These are phyloP conservation scores for Timema podura DNA, from an alignment of 2,888 invertebrate genomes.

Conservation along the genomic window DNA sequence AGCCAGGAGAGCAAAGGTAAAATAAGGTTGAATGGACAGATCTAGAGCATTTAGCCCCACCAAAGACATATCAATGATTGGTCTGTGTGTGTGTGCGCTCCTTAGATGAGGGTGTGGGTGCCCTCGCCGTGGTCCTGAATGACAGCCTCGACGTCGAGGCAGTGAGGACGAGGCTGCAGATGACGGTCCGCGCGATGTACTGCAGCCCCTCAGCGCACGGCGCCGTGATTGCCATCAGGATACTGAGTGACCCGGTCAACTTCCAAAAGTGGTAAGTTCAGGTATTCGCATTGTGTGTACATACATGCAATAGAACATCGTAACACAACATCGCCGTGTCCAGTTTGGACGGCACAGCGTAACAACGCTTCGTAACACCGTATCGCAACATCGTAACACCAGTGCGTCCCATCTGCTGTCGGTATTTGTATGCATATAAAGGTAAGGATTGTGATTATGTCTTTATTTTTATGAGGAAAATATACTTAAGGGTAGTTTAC, in stretches of 20 bases:
- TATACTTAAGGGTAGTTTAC: too few species aligned
- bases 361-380: too few species aligned
- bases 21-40: not conserved
- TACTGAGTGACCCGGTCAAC: not conserved
- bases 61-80: too few species aligned
- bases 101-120: conserved; percentile 18
- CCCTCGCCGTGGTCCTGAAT: conserved; percentile 10
- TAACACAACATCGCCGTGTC: too few species aligned
- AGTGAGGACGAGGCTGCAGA: not conserved
- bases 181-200: conserved; percentile 15
- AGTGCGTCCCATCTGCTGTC: too few species aligned
- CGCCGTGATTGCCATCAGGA: conserved; percentile 6
- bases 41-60: not conserved
- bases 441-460: too few species aligned
- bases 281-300: not conserved
- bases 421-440: too few species aligned
- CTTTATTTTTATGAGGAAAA: too few species aligned
- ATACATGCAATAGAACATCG: not conserved
- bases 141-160: not conserved
- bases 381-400: too few species aligned
- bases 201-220: conserved; percentile 15
- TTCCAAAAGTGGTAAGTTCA: conserved; percentile 19
- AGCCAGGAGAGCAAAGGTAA: too few species aligned
- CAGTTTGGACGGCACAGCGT: too few species aligned
- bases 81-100: too few species aligned